Percentiles rank a stretch among this genome's conserved stretches.
phyloP scores from a whole-genome alignment of 2,797 vertebrate genomes.

The Phalloptychus januarius region DNA sequence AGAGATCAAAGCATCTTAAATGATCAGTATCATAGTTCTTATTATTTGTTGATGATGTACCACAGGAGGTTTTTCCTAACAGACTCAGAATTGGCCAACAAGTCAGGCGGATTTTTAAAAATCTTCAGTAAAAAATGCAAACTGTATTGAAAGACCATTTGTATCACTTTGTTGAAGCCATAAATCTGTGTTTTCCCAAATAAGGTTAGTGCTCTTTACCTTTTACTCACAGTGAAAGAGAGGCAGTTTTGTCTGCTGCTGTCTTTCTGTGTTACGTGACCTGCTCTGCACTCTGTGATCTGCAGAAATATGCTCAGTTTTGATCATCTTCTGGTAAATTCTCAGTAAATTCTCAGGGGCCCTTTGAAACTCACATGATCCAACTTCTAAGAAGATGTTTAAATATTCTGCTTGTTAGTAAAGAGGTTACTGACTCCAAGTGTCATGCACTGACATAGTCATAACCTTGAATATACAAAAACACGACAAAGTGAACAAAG shows the following conservation, averaged over 20 bases:
- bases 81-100: not conserved
- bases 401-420: not conserved
- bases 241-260: not conserved
- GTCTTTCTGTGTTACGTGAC: not conserved
- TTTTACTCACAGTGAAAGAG: not conserved
- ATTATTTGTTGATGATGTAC: not conserved
- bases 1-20: not conserved
- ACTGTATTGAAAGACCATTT: not conserved
- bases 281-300: not conserved
- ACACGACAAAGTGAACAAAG: constrained; percentile 22
- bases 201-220: not conserved
- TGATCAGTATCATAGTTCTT: not conserved
- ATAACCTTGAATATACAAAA: not conserved
- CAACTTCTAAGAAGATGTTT: not conserved
- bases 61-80: not conserved
- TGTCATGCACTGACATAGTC: not conserved
- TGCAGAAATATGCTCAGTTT: not conserved
- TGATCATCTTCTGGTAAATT: not conserved
- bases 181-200: not conserved
- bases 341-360: not conserved
- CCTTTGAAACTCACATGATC: not conserved
- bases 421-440: not conserved
- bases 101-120: not conserved
- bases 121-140: not conserved
- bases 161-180: not conserved